Evolutionary conservation across 2,888 invertebrate genomes (phyloP), one percentile per base, ranked within the genome.

Genomic region (Mylabris sibirica): DNA sequence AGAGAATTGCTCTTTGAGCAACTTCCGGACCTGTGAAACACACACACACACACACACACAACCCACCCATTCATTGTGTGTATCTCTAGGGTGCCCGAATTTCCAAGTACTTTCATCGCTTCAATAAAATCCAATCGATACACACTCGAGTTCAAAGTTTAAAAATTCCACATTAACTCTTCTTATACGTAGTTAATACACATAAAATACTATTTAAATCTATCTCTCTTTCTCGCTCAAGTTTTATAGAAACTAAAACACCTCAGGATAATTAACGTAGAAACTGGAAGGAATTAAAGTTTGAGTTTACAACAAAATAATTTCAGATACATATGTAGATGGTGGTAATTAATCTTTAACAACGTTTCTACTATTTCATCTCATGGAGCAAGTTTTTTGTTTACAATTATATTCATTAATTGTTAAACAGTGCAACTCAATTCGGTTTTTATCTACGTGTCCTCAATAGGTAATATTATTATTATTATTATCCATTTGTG

Each of bases 1-100:
- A 75, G 77, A 77, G 79, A 73, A 67, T 22, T 69, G 72, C 79
- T 78, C 78, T 79, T 79, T 78, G 78, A 76, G 68, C 70, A 72
- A 75, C 76, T 78, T 80, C 80, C 79, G 78, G 77, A 71, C 72
- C 70, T 73, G 12, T n/a, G 3, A 72, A n/a, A n/a, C n/a, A n/a
- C n/a, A n/a, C n/a, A n/a, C n/a, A n/a, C n/a, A n/a, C n/a, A n/a
- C n/a, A n/a, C n/a, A 73, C 74, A 73, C 73, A 70, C 65, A 67
- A 67, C 60, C 65, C 65, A 70, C 44, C 44, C 17, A 44, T n/a
- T n/a, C 11, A n/a, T 44, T 8, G 5, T 2, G 59, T 65, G 70
- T 65, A 62, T 67, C 70, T 65, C 64, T 66, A 53, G 66, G 66
- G 71, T 67, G 64, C 64, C 64, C 64, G 59, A 62, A 61, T 68